Evolutionary conservation across 1,140 invertebrate genomes (phyloP).

Genomic region (Trinorchestia longiramus): DNA sequence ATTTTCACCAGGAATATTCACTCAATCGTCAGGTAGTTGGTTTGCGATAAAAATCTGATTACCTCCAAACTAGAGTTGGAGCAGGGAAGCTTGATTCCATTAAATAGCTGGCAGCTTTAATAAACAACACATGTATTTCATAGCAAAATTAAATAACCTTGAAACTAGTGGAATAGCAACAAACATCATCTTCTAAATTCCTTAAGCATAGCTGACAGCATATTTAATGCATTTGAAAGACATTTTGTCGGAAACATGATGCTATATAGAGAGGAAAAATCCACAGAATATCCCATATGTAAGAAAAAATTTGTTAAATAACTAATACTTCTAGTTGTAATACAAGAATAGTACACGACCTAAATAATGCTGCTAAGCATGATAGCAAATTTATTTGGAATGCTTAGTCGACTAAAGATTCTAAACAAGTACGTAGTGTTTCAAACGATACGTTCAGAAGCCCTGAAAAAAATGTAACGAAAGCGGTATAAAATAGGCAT

Average conservation of each 20-base stretch:
- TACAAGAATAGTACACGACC: neutral
- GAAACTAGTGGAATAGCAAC: neutral
- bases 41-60: neutral
- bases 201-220: neutral
- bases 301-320: neutral
- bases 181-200: neutral
- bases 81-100: neutral
- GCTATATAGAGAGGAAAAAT: neutral
- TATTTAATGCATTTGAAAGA: neutral
- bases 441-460: too few species aligned
- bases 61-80: neutral
- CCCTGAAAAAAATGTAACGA: too few species aligned
- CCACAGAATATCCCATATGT: neutral
- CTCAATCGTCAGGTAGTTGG: neutral
- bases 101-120: neutral
- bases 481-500: too few species aligned
- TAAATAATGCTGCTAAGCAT: neutral
- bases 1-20: neutral
- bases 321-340: neutral
- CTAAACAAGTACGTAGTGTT: too few species aligned
- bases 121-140: neutral
- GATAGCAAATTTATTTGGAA: neutral
- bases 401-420: neutral
- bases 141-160: neutral
- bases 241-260: neutral